Evolutionary conservation across 2,113 vertebrate species (phyloP).

Genomic region (Sitta europaea): DNA sequence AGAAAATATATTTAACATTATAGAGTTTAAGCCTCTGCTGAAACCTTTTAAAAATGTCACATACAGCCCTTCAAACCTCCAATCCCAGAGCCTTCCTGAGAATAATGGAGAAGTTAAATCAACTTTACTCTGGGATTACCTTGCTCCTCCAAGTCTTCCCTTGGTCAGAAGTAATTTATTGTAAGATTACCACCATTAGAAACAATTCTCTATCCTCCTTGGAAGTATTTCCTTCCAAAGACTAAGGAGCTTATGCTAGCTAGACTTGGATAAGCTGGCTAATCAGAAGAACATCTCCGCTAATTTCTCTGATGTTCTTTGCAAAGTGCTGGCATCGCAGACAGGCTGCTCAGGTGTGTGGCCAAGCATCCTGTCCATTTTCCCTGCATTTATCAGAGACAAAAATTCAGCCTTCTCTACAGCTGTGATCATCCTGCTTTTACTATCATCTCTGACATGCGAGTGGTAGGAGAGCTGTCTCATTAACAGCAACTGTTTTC

Average conservation of each 20-base stretch:
- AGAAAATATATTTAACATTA: slow-evolving; percentile 14
- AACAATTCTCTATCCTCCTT: slow-evolving; percentile 59
- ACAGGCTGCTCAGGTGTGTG: background rate
- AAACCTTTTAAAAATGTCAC: slow-evolving; percentile 24
- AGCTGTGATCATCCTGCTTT: background rate
- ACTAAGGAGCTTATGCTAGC: slow-evolving; percentile 57
- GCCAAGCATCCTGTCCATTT: background rate
- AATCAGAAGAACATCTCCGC: slow-evolving; percentile 39
- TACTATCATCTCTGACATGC: background rate
- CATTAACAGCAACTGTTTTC: slow-evolving; percentile 13
- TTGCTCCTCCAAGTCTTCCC: slow-evolving; percentile 43
- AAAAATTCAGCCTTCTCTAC: slow-evolving; percentile 9
- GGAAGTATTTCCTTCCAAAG: slow-evolving; percentile 51
- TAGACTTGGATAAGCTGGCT: slow-evolving; percentile 55
- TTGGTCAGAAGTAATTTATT: slow-evolving; percentile 65
- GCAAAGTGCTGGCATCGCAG: background rate
- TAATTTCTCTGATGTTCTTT: slow-evolving; percentile 53
- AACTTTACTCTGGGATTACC: slow-evolving; percentile 66
- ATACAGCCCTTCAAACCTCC: slow-evolving; percentile 8
- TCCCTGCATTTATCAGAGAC: background rate
- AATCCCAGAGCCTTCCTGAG: slow-evolving; percentile 1
- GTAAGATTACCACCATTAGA: slow-evolving; percentile 70
- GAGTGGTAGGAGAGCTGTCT: background rate
- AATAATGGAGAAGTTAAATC: slow-evolving; percentile 56
- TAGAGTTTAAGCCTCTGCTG: slow-evolving; percentile 2